phyloP scores from a whole-genome alignment of 2,797 vertebrate species.

The Selene dorsalis region DNA sequence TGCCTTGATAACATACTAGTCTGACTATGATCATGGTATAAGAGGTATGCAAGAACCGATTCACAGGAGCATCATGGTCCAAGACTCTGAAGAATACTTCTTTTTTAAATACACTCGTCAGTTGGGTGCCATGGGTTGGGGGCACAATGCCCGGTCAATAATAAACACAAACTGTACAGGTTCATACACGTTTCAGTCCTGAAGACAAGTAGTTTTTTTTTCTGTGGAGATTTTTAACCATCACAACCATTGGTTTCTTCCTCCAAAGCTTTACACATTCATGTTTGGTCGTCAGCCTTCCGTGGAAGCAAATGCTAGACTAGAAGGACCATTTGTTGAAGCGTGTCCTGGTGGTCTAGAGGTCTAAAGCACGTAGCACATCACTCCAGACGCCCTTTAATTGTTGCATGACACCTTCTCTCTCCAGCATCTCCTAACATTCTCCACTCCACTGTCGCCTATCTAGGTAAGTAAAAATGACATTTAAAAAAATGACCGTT shows the following conservation, averaged over 20 bases:
- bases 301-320: slow-evolving; percentile 44
- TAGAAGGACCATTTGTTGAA: background rate
- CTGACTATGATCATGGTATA: slow-evolving; percentile 69
- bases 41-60: slow-evolving; percentile 71
- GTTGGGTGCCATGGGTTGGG: slow-evolving; percentile 40
- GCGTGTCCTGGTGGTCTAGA: slow-evolving; percentile 19
- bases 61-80: slow-evolving; percentile 71
- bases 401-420: slow-evolving; percentile 15
- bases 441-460: slow-evolving; percentile 14
- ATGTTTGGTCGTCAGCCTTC: slow-evolving; percentile 76
- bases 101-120: slow-evolving; percentile 55
- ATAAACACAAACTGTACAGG: slow-evolving; percentile 77
- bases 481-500: background rate
- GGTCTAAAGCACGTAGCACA: slow-evolving; percentile 8
- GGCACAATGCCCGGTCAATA: slow-evolving; percentile 61
- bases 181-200: slow-evolving; percentile 52
- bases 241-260: slow-evolving; percentile 51
- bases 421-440: background rate
- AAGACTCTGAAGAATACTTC: slow-evolving; percentile 63
- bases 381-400: slow-evolving; percentile 1
- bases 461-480: slow-evolving; percentile 45
- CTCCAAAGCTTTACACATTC: slow-evolving; percentile 71
- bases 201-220: slow-evolving; percentile 45
- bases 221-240: slow-evolving; percentile 24
- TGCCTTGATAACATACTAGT: slow-evolving; percentile 76